Evolutionary conservation across 1,140 invertebrate species (phyloP).

Genomic region (Venustaconcha ellipsiformis): DNA sequence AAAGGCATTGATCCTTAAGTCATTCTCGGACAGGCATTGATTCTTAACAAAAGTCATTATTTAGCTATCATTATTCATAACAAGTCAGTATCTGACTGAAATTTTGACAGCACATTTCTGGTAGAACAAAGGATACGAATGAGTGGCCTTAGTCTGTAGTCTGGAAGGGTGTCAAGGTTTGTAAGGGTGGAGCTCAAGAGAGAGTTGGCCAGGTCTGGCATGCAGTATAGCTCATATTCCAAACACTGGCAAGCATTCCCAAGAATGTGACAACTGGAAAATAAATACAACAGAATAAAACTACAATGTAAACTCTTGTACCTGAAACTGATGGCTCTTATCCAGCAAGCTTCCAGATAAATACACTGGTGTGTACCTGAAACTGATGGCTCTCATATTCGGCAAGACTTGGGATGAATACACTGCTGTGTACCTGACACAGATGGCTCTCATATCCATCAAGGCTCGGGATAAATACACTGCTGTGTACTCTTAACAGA

Average conservation of each 20-base stretch:
- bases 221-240: slow-evolving; percentile 84
- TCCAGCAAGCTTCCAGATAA: not conserved
- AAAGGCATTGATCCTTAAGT: too few relatives aligned
- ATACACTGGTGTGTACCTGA: too few relatives aligned
- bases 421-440: too few relatives aligned
- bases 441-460: too few relatives aligned
- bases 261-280: slow-evolving; percentile 79
- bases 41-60: too few relatives aligned
- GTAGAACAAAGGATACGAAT: slow-evolving; percentile 73
- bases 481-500: too few relatives aligned
- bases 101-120: not conserved
- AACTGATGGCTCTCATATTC: not conserved
- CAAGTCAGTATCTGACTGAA: too few relatives aligned
- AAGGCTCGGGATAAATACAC: too few relatives aligned
- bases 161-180: slow-evolving; percentile 77
- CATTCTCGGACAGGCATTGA: too few relatives aligned
- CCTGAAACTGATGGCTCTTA: not conserved
- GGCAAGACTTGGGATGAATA: not conserved
- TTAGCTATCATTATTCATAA: too few relatives aligned
- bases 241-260: slow-evolving; percentile 83
- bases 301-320: not conserved
- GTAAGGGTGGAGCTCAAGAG: slow-evolving; percentile 61
- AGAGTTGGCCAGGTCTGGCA: slow-evolving; percentile 57
- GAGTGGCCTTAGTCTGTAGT: slow-evolving; percentile 84
- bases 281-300: slow-evolving; percentile 3